Conservation (phyloP, 2,113 vertebrate genomes). For the Garra rufa region DNA sequence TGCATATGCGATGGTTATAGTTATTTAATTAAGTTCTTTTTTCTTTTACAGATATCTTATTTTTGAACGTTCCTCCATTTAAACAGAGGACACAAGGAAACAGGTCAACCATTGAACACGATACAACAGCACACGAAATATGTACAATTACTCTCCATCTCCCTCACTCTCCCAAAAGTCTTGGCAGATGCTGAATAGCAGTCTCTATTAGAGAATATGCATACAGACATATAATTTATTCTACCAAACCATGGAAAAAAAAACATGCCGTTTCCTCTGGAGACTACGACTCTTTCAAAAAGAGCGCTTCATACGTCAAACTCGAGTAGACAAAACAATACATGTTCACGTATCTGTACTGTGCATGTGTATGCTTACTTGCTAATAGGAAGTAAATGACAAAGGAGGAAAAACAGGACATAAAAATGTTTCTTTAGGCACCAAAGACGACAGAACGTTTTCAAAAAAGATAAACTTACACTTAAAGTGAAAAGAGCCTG, state of each 20-base stretch:
- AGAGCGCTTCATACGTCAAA: conserved; percentile 8
- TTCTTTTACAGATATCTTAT: conserved; percentile 61
- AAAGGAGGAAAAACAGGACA: conserved; percentile 14
- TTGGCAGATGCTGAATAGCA: conserved; percentile 38
- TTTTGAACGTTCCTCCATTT: conserved; percentile 54
- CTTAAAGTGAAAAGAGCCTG: conserved; percentile 4
- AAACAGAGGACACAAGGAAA: conserved; percentile 50
- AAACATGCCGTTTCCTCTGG: conserved; percentile 32
- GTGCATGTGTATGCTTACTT: conserved; percentile 21
- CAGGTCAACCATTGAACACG: conserved; percentile 58
- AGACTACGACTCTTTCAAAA: conserved; percentile 37
- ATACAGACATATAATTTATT: conserved; percentile 42
- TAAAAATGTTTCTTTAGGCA: conserved; percentile 16
- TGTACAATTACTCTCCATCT: conserved; percentile 56
- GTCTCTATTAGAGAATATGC: conserved; percentile 42
- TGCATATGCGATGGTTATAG: conserved; percentile 50
- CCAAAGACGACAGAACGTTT: conserved; percentile 9
- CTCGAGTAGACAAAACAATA: conserved; percentile 31
- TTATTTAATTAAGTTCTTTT: conserved; percentile 62
- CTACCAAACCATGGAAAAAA: conserved; percentile 31
- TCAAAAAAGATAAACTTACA: conserved; percentile 23
- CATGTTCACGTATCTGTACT: conserved; percentile 11
- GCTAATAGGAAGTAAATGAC: conserved; percentile 21
- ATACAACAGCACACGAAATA: conserved; percentile 55
- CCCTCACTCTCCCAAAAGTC: conserved; percentile 15